phyloP scores from a whole-genome alignment of 2,113 vertebrate genomes.

The Nibea coibor region DNA sequence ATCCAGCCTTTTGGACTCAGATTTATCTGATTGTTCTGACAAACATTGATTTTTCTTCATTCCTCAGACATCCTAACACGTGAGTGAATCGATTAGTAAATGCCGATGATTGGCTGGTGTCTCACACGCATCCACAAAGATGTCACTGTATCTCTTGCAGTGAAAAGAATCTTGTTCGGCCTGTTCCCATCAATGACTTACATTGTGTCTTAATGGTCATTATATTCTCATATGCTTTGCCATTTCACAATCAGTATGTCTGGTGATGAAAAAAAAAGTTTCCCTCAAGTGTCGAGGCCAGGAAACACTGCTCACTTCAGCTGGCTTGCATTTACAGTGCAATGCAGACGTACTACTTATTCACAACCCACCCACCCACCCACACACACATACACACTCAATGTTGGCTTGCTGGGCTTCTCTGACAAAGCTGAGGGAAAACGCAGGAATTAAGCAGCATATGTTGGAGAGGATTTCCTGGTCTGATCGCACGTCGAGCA shows the following conservation, averaged over 20 bases:
- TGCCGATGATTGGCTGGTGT: constrained; percentile 2
- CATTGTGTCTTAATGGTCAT: constrained; percentile 20
- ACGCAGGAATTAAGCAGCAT: neutral
- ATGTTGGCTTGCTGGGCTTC: constrained; percentile 11
- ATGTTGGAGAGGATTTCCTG: constrained; percentile 16
- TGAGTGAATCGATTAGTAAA: constrained; percentile 18
- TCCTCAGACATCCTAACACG: neutral
- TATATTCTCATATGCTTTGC: constrained; percentile 21
- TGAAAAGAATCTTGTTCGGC: constrained; percentile 33
- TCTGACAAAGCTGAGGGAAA: constrained; percentile 37
- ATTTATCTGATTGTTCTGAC: constrained; percentile 13
- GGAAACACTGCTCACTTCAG: constrained; percentile 27
- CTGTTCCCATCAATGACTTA: constrained; percentile 3
- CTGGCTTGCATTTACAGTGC: constrained; percentile 38
- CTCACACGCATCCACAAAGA: constrained; percentile 5
- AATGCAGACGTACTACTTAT: neutral
- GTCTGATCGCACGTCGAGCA: constrained; percentile 29
- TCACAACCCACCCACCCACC: neutral
- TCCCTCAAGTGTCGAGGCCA: constrained; percentile 7
- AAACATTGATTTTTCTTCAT: constrained; percentile 11
- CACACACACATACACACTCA: neutral
- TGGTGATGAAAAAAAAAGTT: constrained; percentile 12
- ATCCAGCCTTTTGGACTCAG: constrained; percentile 9
- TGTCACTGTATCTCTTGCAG: neutral
- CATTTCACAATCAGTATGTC: constrained; percentile 2